Conservation (phyloP, 2,113 vertebrate genomes). For the Elephas maximus region DNA sequence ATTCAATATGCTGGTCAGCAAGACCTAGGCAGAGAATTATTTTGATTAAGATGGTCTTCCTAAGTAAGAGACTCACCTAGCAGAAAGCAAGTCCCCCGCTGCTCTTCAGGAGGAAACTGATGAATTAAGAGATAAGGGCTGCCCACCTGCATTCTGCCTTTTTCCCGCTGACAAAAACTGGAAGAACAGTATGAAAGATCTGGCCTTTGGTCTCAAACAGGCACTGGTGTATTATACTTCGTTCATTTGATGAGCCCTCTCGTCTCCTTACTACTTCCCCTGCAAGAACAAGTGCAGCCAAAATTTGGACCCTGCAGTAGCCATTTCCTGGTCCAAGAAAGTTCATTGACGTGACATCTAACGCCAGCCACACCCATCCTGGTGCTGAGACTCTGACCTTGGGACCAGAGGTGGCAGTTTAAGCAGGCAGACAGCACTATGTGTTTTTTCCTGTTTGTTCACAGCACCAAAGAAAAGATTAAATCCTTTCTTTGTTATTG, state of each 20-base stretch:
- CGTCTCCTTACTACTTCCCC: not conserved
- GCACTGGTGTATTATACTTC: not conserved
- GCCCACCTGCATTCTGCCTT: not conserved
- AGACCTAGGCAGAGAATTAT: conserved; percentile 27
- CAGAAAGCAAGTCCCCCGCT: not conserved
- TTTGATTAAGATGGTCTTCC: conserved; percentile 27
- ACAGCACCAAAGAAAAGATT: not conserved
- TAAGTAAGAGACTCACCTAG: not conserved
- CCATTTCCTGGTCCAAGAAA: not conserved
- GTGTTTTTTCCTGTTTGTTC: not conserved
- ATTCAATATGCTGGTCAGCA: not conserved
- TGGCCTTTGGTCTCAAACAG: not conserved
- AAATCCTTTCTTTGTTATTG: not conserved
- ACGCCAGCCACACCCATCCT: not conserved
- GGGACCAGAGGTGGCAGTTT: not conserved
- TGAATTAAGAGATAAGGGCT: not conserved
- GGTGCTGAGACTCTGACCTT: not conserved
- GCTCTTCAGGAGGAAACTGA: not conserved
- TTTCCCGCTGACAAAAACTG: not conserved
- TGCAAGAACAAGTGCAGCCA: not conserved
- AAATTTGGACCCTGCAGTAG: not conserved
- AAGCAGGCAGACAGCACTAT: not conserved
- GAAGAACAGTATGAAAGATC: not conserved
- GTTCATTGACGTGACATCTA: not conserved
- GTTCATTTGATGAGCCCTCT: not conserved